Base-by-base conservation (phyloP, 2,888 invertebrate genomes). In the Mimas tiliae region DNA sequence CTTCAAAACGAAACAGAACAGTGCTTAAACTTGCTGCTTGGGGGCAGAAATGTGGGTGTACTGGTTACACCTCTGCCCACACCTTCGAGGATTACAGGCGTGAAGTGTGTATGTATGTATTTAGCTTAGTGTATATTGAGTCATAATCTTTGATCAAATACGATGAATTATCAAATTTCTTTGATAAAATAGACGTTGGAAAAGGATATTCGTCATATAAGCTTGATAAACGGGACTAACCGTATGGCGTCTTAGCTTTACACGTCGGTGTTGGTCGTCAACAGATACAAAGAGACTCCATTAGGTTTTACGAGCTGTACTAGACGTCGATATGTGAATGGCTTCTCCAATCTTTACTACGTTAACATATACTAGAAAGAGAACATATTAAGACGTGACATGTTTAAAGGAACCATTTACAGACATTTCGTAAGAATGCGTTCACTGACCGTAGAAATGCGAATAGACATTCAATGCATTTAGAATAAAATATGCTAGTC, bases 211-310 rank as follows among this genome's bases (percentile, higher is more conserved):
- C 4, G 27, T 27, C 27, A 27, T 27, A 4, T 27, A 27, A 27
- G 27, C 27, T 27, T 4, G 27, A 4, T 27, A 27, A 27, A 27
- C 27, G 27, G 4, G 27, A 4, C 38, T 7, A 45, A 11, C 14
- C 45, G 12, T 45, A 2, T 45, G 45, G 45, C 45, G 45, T 45
- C 45, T 45, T 14, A 45, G 14, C 1, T 45, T 14, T 14, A 45
- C 11, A 12, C 12, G 12, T 45, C 45, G 8, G 11, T 45, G 38
- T 42, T 42, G 16, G 19, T 58, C 58, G 58, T 58, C 42, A 38
- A 38, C 38, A 33, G 53, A 58, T 58, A 58, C 58, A 58, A 58
- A 58, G 58, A 58, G 58, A 58, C 38, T 58, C 58, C 58, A 58
- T 58, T 58, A 58, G 42, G 38, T 42, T 58, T 58, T 58, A 58